Evolutionary conservation across 2,888 invertebrate genomes (phyloP).

Genomic region (Malthinus flaveolus): DNA sequence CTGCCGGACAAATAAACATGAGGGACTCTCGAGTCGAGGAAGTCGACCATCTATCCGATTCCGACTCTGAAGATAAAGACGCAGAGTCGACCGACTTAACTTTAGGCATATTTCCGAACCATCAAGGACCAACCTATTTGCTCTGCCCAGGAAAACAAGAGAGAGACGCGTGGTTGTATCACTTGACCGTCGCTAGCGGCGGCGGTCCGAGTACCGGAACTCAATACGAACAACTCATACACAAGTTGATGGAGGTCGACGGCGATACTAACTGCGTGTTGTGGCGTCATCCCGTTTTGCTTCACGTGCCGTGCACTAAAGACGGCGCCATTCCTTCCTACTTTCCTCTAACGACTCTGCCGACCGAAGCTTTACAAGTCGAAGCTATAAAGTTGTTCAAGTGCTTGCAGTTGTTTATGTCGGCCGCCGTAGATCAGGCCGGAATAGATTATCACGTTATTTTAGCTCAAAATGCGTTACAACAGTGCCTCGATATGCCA

Average conservation of each 20-base stretch:
- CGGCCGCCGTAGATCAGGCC: slow-evolving; percentile 92
- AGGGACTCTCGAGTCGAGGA: slow-evolving; percentile 93
- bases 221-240: slow-evolving; percentile 93
- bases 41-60: slow-evolving; percentile 90
- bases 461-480: slow-evolving; percentile 93
- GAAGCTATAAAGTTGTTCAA: slow-evolving; percentile 94
- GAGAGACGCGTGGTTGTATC: slow-evolving; percentile 86
- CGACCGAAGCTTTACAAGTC: slow-evolving; percentile 80
- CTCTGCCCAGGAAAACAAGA: slow-evolving; percentile 91
- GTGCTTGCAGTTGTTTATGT: slow-evolving; percentile 96
- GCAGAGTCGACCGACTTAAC: slow-evolving; percentile 79
- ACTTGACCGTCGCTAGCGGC: slow-evolving; percentile 89
- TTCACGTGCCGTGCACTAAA: slow-evolving; percentile 76
- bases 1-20: slow-evolving; percentile 94
- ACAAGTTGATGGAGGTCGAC: slow-evolving; percentile 95
- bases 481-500: slow-evolving; percentile 85
- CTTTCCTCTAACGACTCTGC: slow-evolving; percentile 87
- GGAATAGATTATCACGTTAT: slow-evolving; percentile 98
- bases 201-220: slow-evolving; percentile 91
- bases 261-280: slow-evolving; percentile 90
- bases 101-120: slow-evolving; percentile 92
- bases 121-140: slow-evolving; percentile 92
- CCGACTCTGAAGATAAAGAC: slow-evolving; percentile 85
- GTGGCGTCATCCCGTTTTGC: slow-evolving; percentile 90
- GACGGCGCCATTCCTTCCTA: slow-evolving; percentile 74